These are phyloP conservation scores for Oedothorax gibbosus DNA, from an alignment of 1,140 invertebrate species.

Conservation along the genomic window DNA sequence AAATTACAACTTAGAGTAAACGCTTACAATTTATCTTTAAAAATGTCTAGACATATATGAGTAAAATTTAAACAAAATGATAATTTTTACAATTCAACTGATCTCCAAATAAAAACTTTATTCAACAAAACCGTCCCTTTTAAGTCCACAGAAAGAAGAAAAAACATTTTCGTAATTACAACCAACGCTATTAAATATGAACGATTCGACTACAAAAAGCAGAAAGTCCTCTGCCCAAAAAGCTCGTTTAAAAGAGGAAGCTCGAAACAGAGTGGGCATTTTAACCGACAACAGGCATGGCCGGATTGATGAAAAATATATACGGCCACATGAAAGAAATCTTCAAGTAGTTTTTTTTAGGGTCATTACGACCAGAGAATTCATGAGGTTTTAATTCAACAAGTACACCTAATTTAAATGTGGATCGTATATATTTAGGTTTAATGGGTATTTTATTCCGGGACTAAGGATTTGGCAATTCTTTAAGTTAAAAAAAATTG, in stretches of 20 bases:
- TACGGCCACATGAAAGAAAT: conserved; percentile 23
- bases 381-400: conserved; percentile 48
- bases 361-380: conserved; percentile 44
- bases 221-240: conserved; percentile 19
- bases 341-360: conserved; percentile 23
- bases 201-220: conserved; percentile 38
- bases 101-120: too few relatives aligned
- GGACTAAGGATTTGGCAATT: conserved; percentile 3
- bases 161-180: background rate
- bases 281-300: conserved; percentile 9
- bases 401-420: conserved; percentile 48
- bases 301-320: conserved; percentile 1
- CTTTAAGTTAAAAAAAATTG: background rate
- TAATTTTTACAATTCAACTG: too few relatives aligned
- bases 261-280: background rate
- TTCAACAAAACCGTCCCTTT: too few relatives aligned
- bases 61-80: too few relatives aligned
- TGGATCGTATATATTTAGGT: conserved; percentile 20
- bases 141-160: too few relatives aligned
- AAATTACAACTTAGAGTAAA: too few relatives aligned
- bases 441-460: conserved; percentile 55
- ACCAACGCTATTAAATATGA: conserved; percentile 35
- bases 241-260: conserved; percentile 16
- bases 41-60: too few relatives aligned
- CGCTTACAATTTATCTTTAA: too few relatives aligned